These are phyloP conservation scores for Fukomys damarensis DNA, from an alignment of 2,113 vertebrate species.

Conservation along the genomic window DNA sequence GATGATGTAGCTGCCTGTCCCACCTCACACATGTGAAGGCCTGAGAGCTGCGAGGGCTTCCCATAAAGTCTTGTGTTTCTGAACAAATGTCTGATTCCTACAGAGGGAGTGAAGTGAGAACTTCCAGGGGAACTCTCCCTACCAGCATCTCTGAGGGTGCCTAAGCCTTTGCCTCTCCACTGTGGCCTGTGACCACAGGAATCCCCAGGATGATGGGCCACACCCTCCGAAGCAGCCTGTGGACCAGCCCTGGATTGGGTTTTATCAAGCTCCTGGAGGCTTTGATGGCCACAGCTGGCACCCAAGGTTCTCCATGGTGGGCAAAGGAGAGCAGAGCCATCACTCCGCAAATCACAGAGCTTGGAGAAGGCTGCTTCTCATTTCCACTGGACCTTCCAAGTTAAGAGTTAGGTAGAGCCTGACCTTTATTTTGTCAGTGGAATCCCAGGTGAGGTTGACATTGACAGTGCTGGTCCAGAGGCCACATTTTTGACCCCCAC, in stretches of 20 bases:
- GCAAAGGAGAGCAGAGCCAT: background rate
- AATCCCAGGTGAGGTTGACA: background rate
- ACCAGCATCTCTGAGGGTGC: too few relatives aligned
- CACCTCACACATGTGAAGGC: too few relatives aligned
- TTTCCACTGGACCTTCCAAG: background rate
- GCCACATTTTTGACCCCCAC: background rate
- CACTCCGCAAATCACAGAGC: background rate
- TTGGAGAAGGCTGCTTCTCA: background rate
- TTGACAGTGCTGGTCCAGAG: background rate
- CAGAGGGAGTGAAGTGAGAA: background rate
- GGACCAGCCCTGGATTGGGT: background rate
- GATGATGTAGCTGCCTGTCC: background rate
- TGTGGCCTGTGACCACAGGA: background rate
- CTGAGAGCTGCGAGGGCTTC: too few relatives aligned
- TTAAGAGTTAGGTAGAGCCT: background rate
- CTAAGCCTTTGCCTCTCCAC: background rate
- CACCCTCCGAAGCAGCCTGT: background rate
- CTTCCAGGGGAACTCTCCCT: background rate
- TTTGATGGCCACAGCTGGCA: too few relatives aligned
- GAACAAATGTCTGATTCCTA: background rate
- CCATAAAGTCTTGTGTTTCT: background rate
- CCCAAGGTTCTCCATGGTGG: background rate
- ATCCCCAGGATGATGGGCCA: background rate
- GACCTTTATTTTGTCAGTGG: background rate
- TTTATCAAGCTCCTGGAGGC: background rate